Conservation (phyloP, 2,113 vertebrate species). For the Leucosticte australis region DNA sequence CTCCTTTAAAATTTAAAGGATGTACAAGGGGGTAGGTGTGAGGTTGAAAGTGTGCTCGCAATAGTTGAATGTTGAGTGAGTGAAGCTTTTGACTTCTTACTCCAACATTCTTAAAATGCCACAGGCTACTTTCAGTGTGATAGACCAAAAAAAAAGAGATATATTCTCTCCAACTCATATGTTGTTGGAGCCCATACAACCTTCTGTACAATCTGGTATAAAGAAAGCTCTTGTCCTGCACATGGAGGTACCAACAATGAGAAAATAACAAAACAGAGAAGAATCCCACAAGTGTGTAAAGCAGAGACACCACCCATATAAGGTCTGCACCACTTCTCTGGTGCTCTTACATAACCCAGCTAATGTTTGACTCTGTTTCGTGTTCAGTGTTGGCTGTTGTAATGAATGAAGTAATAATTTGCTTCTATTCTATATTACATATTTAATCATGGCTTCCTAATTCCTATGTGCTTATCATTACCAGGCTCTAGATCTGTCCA, state of each 20-base stretch:
- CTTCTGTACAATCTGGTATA: background rate
- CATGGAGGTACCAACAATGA: accelerated
- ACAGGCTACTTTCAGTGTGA: background rate
- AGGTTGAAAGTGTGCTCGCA: background rate
- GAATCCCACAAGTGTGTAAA: background rate
- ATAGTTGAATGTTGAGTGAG: background rate
- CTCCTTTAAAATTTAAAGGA: background rate
- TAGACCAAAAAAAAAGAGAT: background rate
- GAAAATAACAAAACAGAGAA: background rate
- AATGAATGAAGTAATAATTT: background rate
- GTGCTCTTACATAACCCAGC: background rate
- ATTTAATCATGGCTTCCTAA: background rate
- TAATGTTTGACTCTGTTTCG: background rate
- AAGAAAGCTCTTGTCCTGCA: accelerated
- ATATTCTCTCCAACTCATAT: background rate
- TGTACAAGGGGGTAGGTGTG: accelerated
- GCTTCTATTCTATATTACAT: background rate
- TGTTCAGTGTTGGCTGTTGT: background rate
- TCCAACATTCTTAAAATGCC: background rate
- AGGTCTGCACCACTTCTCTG: background rate
- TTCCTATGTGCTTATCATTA: background rate
- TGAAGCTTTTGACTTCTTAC: background rate
- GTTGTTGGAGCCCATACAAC: background rate
- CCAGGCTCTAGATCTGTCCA: background rate
- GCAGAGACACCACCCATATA: accelerated